These are phyloP conservation scores for Notarius lentiginosus DNA, from an alignment of 2,113 vertebrate genomes.

Conservation along the genomic window DNA sequence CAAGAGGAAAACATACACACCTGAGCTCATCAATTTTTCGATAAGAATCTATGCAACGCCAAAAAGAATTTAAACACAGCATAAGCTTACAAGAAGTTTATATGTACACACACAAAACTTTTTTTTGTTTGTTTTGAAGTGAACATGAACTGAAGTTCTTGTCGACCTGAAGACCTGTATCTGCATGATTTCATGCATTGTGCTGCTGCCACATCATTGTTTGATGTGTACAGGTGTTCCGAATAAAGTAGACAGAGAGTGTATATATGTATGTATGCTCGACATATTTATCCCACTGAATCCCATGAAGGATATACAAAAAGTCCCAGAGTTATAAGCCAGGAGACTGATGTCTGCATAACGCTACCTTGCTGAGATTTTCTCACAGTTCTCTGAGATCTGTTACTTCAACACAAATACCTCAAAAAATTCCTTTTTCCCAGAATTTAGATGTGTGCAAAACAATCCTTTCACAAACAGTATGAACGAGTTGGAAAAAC, in stretches of 20 bases:
- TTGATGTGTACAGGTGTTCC: not conserved
- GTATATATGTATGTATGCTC: not conserved
- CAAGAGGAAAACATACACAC: too few species aligned
- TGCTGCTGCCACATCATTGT: not conserved
- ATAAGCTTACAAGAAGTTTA: too few species aligned
- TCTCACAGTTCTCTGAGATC: not conserved
- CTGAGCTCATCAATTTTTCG: too few species aligned
- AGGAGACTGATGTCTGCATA: not conserved
- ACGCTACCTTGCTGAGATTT: not conserved
- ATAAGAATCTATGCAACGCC: too few species aligned
- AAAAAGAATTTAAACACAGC: too few species aligned
- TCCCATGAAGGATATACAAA: not conserved
- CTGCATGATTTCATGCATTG: not conserved
- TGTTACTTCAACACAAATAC: not conserved
- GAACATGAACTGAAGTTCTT: not conserved
- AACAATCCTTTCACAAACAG: slow-evolving; percentile 64
- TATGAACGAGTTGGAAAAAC: slow-evolving; percentile 62
- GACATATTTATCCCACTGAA: not conserved
- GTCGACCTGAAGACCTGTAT: not conserved
- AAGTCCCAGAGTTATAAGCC: not conserved
- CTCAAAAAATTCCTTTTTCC: slow-evolving; percentile 56
- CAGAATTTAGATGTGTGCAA: slow-evolving; percentile 66
- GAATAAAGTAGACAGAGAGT: not conserved
- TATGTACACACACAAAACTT: too few species aligned
- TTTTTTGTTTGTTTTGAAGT: not conserved